phyloP scores from a whole-genome alignment of 2,113 vertebrate species.

The Halichoeres trimaculatus region DNA sequence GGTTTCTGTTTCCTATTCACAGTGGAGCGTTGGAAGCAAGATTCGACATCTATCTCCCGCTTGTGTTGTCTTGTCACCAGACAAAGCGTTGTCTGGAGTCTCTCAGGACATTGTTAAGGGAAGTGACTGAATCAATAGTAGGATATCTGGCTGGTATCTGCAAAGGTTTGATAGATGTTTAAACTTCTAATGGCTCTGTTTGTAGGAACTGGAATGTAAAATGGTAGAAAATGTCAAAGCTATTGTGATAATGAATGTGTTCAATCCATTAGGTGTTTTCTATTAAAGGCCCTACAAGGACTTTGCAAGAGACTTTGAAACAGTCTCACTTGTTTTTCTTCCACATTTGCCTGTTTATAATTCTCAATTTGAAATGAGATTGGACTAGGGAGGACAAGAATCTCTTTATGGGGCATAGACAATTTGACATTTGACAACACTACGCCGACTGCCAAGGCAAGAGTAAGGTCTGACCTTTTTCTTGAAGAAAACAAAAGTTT shows the following conservation, averaged over 20 bases:
- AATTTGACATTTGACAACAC: too few relatives aligned
- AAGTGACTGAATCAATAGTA: constrained; percentile 31
- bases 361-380: too few relatives aligned
- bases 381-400: too few relatives aligned
- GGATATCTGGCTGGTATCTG: constrained; percentile 31
- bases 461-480: too few relatives aligned
- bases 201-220: constrained; percentile 8
- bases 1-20: constrained; percentile 13
- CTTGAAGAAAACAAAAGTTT: too few relatives aligned
- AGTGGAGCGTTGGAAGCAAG: constrained; percentile 20
- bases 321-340: too few relatives aligned
- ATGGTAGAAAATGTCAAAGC: neutral
- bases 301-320: too few relatives aligned
- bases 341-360: too few relatives aligned
- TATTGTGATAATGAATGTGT: constrained; percentile 13
- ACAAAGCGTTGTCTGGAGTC: constrained; percentile 41
- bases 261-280: neutral
- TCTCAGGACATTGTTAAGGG: constrained; percentile 49
- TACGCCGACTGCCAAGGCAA: too few relatives aligned
- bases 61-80: constrained; percentile 37
- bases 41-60: constrained; percentile 27
- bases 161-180: constrained; percentile 14
- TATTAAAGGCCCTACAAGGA: constrained; percentile 11
- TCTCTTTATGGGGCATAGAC: too few relatives aligned
- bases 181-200: constrained; percentile 4